Conservation (phyloP, 2,797 vertebrate species). For the Capromys pilorides region DNA sequence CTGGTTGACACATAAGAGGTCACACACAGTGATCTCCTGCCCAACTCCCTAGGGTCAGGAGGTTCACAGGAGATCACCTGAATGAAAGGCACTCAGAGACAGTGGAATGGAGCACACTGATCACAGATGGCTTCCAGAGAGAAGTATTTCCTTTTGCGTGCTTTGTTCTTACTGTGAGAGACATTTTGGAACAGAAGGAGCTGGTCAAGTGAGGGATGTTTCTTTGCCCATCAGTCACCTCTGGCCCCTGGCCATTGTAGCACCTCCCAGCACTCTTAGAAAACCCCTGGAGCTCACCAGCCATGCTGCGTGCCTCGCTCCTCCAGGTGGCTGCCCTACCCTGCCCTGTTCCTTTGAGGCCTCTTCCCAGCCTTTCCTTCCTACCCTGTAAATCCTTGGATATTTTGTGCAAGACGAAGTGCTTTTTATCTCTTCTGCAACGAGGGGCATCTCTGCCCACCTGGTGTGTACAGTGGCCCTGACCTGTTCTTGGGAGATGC, state of each 20-base stretch:
- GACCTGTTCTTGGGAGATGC: slow-evolving; percentile 63
- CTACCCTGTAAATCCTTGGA: not conserved
- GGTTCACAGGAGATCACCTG: not conserved
- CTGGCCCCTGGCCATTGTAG: too few species aligned
- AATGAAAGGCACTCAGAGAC: not conserved
- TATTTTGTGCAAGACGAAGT: slow-evolving; percentile 49
- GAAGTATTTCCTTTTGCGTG: not conserved
- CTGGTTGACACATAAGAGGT: not conserved
- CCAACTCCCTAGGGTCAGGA: not conserved
- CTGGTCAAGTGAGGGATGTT: not conserved
- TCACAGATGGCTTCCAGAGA: not conserved
- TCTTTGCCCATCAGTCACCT: not conserved
- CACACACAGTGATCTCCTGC: not conserved
- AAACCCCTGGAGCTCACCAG: not conserved
- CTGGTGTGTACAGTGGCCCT: not conserved
- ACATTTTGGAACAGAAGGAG: not conserved
- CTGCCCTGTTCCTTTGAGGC: not conserved
- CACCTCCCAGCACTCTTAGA: not conserved
- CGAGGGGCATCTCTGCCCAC: slow-evolving; percentile 30
- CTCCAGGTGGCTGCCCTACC: not conserved
- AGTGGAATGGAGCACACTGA: not conserved
- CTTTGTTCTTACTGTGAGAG: not conserved
- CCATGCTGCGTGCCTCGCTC: not conserved
- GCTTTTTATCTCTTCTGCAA: slow-evolving; percentile 11
- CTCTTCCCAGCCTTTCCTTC: not conserved